Base-by-base conservation (phyloP, 23 tunicate species). In the Trididemnum clinides region DNA sequence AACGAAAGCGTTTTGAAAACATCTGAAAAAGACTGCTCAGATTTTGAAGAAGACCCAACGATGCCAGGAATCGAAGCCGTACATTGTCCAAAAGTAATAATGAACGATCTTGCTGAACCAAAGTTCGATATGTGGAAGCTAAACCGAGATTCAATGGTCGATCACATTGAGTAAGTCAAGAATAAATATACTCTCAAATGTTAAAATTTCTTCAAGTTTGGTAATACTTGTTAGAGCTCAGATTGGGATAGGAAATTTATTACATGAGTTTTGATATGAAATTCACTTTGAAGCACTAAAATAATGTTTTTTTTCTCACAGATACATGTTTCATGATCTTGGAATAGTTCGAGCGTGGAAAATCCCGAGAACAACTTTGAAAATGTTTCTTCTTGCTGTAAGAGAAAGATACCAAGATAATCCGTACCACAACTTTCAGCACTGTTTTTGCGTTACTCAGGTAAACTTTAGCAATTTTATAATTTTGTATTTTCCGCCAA, bases 381-480 rank as follows among this genome's bases (percentile, higher is more conserved):
- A 89, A 64, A 89, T 94, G 94, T 94, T 94, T 85, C 82, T 94
- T 3, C 86, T 89, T 4, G 88, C 94, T 19, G 91, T 94, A 50
- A 57, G 98, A 34, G 98, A 94, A 32, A 39, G 88, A 66, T 94
- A 94, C 71, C 93, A 89, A 65, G 91, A 94, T 59, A 94, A 94
- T 69, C 98, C 98, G 15, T 94, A 94, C 85, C 98, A 94, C 98
- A 94, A 94, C 78, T 94, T 94, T 71, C 82, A 89, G 39, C 98
- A 94, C 54, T 94, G 93, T 35, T 94, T 94, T 51, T 94, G 98
- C 86, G 98, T 94, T 0, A 86, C 94, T 4, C 98, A 94, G 94
- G 98, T 94, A 82, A 51, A 39, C n/a, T 7, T 21, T 62, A 4
- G 6, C n/a, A n/a, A n/a, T n/a, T n/a, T n/a, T n/a, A n/a, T n/a